Base-by-base conservation (phyloP, 2,797 vertebrate species). In the Novumbra hubbsi region DNA sequence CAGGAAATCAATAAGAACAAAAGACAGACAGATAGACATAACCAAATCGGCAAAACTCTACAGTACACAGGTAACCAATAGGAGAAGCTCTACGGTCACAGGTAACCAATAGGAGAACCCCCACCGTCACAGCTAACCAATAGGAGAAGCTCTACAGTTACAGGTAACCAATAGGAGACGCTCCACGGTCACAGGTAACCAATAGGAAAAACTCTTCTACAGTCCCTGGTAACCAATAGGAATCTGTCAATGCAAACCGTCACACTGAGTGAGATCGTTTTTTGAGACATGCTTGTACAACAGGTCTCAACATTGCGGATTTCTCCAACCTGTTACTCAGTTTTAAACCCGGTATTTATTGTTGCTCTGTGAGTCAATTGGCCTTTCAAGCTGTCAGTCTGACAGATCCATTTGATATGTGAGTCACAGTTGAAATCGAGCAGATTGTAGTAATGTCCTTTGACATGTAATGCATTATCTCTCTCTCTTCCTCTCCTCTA, bases 211-310 rank as follows among this genome's bases (percentile, higher is more conserved):
- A 34, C 32, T n/a, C n/a, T n/a, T 34, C 32, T 2, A 34, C 50
- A 4, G 28, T 63, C 21, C 27, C 60, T 9, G 27, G 28, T 68
- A 79, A 64, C 90, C 88, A 91, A 89, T 89, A 73, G 85, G 66
- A 0, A 65, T 52, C 67, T 24, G 1, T 66, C 17, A 28, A 71
- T 38, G 84, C 4, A 24, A 66, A 85, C 78, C 0, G 88, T 86
- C 78, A 68, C 87, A 92, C 93, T 79, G 85, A 92, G 87, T 79
- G 30, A 93, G 87, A 79, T 91, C 89, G 91, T 88, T 89, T 76
- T 50, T 80, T 27, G n/a, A 84, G 85, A 81, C 86, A 83, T 85
- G 81, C 89, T 82, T 87, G 89, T 91, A 86, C 78, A 83, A 88
- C 87, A 83, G 88, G 92, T 93, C 85, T 48, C 38, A 12, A 38